A percentile compares a stretch with the other conserved stretches of the same genome.
Evolutionary conservation across 2,113 vertebrate species (phyloP).

Genomic region (Heterotilapia buettikoferi): DNA sequence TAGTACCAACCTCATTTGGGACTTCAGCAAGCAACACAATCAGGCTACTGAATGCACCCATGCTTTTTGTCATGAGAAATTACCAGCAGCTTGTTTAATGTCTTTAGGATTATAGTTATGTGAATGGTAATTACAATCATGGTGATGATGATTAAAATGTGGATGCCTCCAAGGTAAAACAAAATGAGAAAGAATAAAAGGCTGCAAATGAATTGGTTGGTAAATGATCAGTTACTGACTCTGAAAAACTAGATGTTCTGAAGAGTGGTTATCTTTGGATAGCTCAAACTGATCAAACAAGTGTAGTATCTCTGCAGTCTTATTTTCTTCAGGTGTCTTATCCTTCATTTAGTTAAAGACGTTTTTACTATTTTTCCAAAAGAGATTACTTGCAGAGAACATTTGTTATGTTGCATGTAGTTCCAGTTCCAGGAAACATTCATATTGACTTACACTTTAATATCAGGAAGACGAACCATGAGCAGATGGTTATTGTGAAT

Average conservation of each 20-base stretch:
- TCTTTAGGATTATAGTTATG: conserved; percentile 66
- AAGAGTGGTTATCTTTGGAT: neutral
- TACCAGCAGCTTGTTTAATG: conserved; percentile 60
- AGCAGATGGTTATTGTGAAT: neutral
- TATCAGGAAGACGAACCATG: neutral
- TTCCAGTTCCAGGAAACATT: neutral
- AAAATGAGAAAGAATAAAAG: conserved; percentile 35
- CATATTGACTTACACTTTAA: neutral
- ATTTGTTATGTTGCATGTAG: neutral
- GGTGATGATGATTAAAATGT: conserved; percentile 61
- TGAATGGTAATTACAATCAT: conserved; percentile 57
- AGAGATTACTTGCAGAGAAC: neutral
- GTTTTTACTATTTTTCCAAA: neutral
- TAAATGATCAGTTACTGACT: conserved; percentile 25
- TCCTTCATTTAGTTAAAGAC: neutral
- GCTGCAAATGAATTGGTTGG: conserved; percentile 34
- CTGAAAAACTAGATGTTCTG: neutral
- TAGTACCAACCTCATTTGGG: conserved; percentile 19
- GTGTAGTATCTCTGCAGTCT: neutral
- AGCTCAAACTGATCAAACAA: neutral
- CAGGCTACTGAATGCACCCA: conserved; percentile 4
- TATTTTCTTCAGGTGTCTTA: neutral
- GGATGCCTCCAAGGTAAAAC: conserved; percentile 57
- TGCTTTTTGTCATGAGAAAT: conserved; percentile 57
- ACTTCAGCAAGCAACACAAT: conserved; percentile 6